Conservation (phyloP, 2,888 invertebrate genomes). For the Furcula furcula region DNA sequence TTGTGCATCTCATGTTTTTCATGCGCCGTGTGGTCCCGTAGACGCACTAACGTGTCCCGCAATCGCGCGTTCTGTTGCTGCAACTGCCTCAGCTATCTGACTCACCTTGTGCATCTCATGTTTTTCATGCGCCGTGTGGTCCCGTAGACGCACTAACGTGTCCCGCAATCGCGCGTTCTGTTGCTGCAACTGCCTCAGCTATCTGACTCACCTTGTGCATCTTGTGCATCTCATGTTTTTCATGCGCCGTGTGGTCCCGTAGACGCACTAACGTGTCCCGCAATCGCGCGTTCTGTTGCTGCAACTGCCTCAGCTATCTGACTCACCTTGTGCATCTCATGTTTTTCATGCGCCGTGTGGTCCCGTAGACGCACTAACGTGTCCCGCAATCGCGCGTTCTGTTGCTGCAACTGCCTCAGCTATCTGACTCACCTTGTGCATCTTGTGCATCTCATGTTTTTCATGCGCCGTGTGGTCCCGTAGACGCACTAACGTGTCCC, state of each 20-base stretch:
- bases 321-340: constrained; percentile 88
- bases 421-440: no score
- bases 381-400: constrained; percentile 94
- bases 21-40: no score
- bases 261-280: constrained; percentile 96
- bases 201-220: no score
- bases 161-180: no score
- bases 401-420: constrained; percentile 90
- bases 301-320: constrained; percentile 96
- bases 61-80: neutral
- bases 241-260: constrained; percentile 95
- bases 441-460: no score
- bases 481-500: no score
- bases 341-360: constrained; percentile 95
- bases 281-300: constrained; percentile 96
- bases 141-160: no score
- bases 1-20: no score
- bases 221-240: constrained; percentile 96
- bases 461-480: no score
- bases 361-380: constrained; percentile 96
- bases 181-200: no score
- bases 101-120: neutral
- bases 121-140: neutral
- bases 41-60: no score
- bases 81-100: no score